Evolutionary conservation across 2,797 vertebrate species (phyloP).

Genomic region (Amniataba percoides): DNA sequence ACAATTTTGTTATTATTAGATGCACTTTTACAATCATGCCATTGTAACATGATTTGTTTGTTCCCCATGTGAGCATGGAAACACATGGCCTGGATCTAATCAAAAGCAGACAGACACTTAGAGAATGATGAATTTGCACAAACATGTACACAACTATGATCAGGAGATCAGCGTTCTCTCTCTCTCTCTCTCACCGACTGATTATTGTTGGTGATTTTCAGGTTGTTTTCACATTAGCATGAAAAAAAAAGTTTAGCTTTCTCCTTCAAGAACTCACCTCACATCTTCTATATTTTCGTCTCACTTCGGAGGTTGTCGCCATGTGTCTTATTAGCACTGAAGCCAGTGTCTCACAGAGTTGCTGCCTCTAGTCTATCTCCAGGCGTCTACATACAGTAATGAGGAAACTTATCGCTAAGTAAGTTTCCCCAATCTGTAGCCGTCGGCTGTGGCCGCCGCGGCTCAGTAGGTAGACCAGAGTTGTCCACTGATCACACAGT

Average conservation of each 20-base stretch:
- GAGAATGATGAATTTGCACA: slow-evolving; percentile 53
- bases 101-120: slow-evolving; percentile 58
- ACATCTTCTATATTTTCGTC: slow-evolving; percentile 30
- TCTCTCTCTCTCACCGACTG: slow-evolving; percentile 36
- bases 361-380: background rate
- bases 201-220: slow-evolving; percentile 49
- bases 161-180: slow-evolving; percentile 35
- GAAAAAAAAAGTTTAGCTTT: slow-evolving; percentile 40
- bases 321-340: background rate
- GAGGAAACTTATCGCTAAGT: background rate
- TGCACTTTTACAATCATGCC: slow-evolving; percentile 40
- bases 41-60: slow-evolving; percentile 67
- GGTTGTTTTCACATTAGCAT: slow-evolving; percentile 47
- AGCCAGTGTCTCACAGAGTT: background rate
- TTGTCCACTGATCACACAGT: background rate
- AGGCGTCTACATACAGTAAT: background rate
- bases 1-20: slow-evolving; percentile 53
- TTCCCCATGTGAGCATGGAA: slow-evolving; percentile 44
- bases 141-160: slow-evolving; percentile 43
- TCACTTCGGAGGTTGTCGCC: background rate
- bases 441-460: no score
- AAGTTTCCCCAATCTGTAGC: no score
- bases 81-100: slow-evolving; percentile 71
- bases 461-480: no score
- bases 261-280: background rate